Conservation (phyloP, 2,113 vertebrate species). For the Nothocercus nigrocapillus region DNA sequence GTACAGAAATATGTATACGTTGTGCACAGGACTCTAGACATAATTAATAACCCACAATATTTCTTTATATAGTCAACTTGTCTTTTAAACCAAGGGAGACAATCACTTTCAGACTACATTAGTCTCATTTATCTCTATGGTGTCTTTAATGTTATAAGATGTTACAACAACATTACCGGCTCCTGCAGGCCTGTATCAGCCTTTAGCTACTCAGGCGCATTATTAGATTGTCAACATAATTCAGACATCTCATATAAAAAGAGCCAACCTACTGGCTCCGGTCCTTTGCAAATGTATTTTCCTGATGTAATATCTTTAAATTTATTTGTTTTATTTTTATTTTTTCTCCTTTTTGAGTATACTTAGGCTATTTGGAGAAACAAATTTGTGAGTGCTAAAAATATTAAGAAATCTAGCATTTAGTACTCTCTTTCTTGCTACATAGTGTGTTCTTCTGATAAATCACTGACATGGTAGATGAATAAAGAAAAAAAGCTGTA, state of each 20-base stretch:
- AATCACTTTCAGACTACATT: constrained; percentile 75
- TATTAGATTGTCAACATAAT: constrained; percentile 81
- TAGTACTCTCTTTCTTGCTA: neutral
- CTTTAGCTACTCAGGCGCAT: constrained; percentile 72
- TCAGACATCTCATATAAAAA: constrained; percentile 74
- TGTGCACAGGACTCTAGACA: neutral
- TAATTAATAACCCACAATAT: constrained; percentile 33
- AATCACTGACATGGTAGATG: neutral
- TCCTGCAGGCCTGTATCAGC: constrained; percentile 75
- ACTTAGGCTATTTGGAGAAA: neutral
- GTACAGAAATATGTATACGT: neutral
- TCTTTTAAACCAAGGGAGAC: constrained; percentile 68
- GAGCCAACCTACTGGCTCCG: constrained; percentile 59
- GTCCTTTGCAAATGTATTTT: constrained; percentile 62
- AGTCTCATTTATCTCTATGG: constrained; percentile 79
- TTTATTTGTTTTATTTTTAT: neutral
- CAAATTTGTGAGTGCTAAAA: neutral
- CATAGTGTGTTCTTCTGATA: neutral
- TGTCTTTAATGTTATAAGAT: constrained; percentile 76
- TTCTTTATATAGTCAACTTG: constrained; percentile 70
- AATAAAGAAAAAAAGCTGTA: neutral
- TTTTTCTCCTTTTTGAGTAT: neutral
- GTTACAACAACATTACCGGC: constrained; percentile 60
- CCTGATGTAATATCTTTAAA: constrained; percentile 60
- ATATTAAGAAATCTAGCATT: neutral